These are phyloP conservation scores for Euura saliciscinereae DNA, from an alignment of 1,140 invertebrate species.

Conservation along the genomic window DNA sequence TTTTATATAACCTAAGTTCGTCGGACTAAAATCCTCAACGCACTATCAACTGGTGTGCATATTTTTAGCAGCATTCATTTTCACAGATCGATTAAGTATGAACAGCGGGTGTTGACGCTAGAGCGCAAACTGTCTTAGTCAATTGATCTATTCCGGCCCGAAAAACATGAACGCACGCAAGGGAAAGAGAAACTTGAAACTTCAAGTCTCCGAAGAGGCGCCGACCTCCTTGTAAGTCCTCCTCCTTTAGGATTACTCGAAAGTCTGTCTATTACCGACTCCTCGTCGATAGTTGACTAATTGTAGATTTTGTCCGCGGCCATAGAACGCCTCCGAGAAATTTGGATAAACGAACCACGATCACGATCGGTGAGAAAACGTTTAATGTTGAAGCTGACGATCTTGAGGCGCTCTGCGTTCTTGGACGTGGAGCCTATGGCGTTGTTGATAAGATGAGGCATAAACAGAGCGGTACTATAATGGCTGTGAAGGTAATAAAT, in stretches of 20 bases:
- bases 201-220: conserved; percentile 58
- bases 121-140: background rate
- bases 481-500: conserved; percentile 91
- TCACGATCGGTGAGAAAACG: conserved; percentile 83
- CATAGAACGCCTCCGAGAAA: conserved; percentile 77
- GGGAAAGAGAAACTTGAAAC: conserved; percentile 51
- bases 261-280: too few relatives aligned
- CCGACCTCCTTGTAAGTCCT: conserved; percentile 55
- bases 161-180: conserved; percentile 41
- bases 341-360: conserved; percentile 83
- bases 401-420: conserved; percentile 83
- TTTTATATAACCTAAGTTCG: conserved; percentile 14
- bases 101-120: conserved; percentile 15
- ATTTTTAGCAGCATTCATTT: background rate
- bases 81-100: conserved; percentile 16
- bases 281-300: too few relatives aligned
- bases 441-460: conserved; percentile 97
- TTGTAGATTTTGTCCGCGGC: conserved; percentile 6
- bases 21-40: background rate
- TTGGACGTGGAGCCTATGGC: conserved; percentile 95
- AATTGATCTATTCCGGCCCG: background rate
- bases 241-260: too few relatives aligned
- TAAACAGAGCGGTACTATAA: conserved; percentile 83
- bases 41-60: too few relatives aligned
- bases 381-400: conserved; percentile 93